phyloP scores from a whole-genome alignment of 2,113 vertebrate genomes.

The Pardalotus punctatus region DNA sequence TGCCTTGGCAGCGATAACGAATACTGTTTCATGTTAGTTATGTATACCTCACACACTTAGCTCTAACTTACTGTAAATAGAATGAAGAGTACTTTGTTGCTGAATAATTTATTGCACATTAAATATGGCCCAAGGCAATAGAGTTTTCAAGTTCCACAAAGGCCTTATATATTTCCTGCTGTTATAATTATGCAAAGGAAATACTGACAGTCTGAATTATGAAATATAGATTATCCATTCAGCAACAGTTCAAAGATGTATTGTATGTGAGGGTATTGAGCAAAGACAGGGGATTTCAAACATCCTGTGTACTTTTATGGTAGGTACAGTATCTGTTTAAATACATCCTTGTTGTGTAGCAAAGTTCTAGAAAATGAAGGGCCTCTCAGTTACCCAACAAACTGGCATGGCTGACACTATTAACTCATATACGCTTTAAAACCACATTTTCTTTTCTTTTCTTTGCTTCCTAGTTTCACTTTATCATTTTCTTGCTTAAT shows the following conservation, averaged over 20 bases:
- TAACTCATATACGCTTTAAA: neutral
- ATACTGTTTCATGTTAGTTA: slow-evolving; percentile 32
- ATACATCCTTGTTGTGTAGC: neutral
- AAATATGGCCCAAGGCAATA: slow-evolving; percentile 65
- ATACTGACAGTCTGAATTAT: slow-evolving; percentile 64
- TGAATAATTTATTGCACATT: slow-evolving; percentile 77
- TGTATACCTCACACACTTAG: slow-evolving; percentile 48
- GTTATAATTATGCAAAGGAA: slow-evolving; percentile 68
- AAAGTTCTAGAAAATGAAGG: neutral
- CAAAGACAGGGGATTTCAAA: neutral
- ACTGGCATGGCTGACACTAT: neutral
- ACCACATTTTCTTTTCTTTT: neutral
- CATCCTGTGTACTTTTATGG: neutral
- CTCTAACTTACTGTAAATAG: slow-evolving; percentile 70
- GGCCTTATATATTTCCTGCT: slow-evolving; percentile 52
- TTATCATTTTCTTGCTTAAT: slow-evolving; percentile 21
- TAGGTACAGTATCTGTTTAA: neutral
- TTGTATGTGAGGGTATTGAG: neutral
- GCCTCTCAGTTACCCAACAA: neutral
- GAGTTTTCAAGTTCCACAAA: slow-evolving; percentile 65
- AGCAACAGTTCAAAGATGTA: slow-evolving; percentile 15
- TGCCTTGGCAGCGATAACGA: neutral
- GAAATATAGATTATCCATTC: slow-evolving; percentile 70
- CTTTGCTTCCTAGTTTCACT: neutral
- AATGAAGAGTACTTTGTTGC: slow-evolving; percentile 52